These are phyloP conservation scores for Thera obeliscata DNA, from an alignment of 2,888 invertebrate species.

Conservation along the genomic window DNA sequence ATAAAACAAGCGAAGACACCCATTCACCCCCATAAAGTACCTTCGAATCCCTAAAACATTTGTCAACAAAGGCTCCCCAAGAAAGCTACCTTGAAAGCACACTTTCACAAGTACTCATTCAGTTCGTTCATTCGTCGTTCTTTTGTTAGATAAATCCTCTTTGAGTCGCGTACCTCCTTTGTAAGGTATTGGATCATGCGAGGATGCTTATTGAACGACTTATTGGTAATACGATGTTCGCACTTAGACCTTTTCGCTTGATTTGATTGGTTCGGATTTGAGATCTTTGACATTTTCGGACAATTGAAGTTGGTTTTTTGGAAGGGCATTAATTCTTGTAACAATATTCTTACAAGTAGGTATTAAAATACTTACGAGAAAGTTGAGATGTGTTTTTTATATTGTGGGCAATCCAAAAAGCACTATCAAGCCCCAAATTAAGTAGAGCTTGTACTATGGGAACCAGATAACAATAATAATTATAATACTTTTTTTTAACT, in stretches of 20 bases:
- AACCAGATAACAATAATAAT: no score
- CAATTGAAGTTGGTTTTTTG: not conserved
- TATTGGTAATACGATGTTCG: slow-evolving; percentile 30
- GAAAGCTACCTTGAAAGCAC: slow-evolving; percentile 6
- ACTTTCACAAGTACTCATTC: slow-evolving; percentile 12
- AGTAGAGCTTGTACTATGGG: no score
- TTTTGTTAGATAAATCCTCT: slow-evolving; percentile 32
- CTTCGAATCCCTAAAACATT: not conserved
- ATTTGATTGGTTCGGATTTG: slow-evolving; percentile 13
- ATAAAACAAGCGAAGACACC: not conserved
- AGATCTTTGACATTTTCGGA: not conserved
- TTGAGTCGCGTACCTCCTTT: slow-evolving; percentile 15
- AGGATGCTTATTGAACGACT: slow-evolving; percentile 27
- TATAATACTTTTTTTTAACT: no score
- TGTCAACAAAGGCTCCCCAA: slow-evolving; percentile 8
- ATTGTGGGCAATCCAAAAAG: no score
- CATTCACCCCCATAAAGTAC: not conserved
- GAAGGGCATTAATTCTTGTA: not conserved
- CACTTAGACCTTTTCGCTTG: slow-evolving; percentile 21
- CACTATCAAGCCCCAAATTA: no score
- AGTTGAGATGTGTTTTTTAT: no score
- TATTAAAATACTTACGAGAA: no score
- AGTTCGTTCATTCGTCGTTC: slow-evolving; percentile 18
- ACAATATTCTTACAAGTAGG: no score
- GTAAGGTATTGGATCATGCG: slow-evolving; percentile 30